phyloP scores from a whole-genome alignment of 2,888 invertebrate genomes.

The Drosophila limbata region DNA sequence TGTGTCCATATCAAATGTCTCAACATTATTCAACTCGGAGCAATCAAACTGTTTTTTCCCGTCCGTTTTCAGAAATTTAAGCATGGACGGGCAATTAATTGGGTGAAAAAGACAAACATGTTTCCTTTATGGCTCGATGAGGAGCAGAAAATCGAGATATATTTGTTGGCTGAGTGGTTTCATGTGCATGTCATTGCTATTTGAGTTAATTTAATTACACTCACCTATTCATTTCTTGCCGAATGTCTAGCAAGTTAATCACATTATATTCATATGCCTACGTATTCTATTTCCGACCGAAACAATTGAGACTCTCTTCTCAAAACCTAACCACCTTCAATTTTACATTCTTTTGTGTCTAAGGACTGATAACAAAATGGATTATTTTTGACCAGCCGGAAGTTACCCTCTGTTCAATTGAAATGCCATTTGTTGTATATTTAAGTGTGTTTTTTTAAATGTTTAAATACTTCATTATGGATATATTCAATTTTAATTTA shows the following conservation, averaged over 20 bases:
- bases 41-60: not conserved
- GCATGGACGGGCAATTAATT: not conserved
- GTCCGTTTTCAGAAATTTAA: not conserved
- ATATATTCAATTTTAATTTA: no score
- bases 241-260: slow-evolving; percentile 25
- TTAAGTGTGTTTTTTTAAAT: no score
- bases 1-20: not conserved
- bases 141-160: slow-evolving; percentile 2
- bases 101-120: not conserved
- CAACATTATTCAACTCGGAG: not conserved
- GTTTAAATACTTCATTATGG: no score
- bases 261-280: slow-evolving; percentile 14
- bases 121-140: not conserved
- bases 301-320: slow-evolving; percentile 11
- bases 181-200: slow-evolving; percentile 9
- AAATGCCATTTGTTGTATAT: no score
- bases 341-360: slow-evolving; percentile 8
- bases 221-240: slow-evolving; percentile 15
- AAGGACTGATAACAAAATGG: not conserved
- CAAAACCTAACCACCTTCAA: not conserved
- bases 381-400: not conserved
- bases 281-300: slow-evolving; percentile 8
- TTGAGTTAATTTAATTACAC: slow-evolving; percentile 33
- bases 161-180: not conserved
- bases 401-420: not conserved